Evolutionary conservation across 2,113 vertebrate species (phyloP).

Genomic region (Sphaerodactylus townsendi): DNA sequence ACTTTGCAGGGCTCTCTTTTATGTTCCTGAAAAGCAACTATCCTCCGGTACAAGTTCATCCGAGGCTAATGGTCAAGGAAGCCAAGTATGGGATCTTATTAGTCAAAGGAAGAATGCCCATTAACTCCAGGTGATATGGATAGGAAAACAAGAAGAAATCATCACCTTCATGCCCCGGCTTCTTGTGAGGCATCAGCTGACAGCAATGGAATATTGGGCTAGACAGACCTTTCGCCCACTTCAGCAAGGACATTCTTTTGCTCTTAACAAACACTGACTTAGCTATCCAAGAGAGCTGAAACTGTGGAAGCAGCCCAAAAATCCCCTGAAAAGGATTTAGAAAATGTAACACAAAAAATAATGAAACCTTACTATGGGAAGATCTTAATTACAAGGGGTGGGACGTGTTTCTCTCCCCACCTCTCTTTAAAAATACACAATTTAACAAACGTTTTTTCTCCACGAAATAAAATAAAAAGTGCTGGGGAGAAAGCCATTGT

Average conservation of each 20-base stretch:
- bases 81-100: neutral
- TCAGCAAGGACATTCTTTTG: neutral
- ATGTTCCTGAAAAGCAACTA: no score
- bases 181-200: no score
- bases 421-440: neutral
- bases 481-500: conserved; percentile 37
- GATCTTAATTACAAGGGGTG: neutral
- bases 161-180: no score
- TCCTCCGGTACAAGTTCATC: neutral
- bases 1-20: no score
- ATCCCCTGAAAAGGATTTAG: neutral
- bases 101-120: no score
- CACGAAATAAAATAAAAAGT: conserved; percentile 1
- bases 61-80: neutral
- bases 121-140: no score
- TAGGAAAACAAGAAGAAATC: no score
- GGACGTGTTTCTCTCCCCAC: neutral
- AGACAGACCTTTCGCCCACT: neutral
- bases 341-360: neutral
- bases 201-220: no score
- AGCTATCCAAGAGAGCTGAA: neutral
- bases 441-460: neutral
- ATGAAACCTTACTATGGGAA: neutral
- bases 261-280: neutral
- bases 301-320: neutral